A percentile compares a stretch with the other conserved stretches of the same genome.
Evolutionary conservation across 2,888 invertebrate species (phyloP).

Genomic region (Laothoe populi): DNA sequence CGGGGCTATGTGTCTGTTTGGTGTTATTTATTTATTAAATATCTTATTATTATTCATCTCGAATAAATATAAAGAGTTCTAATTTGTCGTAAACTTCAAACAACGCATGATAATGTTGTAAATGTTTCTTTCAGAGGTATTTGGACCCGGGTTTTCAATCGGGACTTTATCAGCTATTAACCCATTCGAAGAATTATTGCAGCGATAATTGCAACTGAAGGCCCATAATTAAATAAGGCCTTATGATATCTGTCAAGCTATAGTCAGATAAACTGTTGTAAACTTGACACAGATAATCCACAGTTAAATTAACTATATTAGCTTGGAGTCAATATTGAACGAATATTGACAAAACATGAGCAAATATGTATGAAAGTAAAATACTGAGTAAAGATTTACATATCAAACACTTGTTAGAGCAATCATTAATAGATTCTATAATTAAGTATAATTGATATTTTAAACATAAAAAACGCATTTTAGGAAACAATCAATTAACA

Average conservation of each 20-base stretch:
- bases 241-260: conserved; percentile 3
- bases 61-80: too few species aligned
- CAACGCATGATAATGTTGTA: background rate
- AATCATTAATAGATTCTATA: too few species aligned
- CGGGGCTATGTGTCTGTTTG: too few species aligned
- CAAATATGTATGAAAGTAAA: background rate
- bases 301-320: background rate
- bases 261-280: background rate
- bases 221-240: conserved; percentile 8
- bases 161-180: background rate
- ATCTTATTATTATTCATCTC: too few species aligned
- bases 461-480: background rate
- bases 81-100: background rate
- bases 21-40: too few species aligned
- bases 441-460: too few species aligned
- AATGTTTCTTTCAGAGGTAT: background rate
- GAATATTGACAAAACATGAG: background rate
- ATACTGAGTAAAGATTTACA: too few species aligned
- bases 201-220: background rate
- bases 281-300: conserved; percentile 16
- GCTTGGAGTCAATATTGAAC: background rate
- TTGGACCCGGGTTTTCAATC: background rate
- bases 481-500: background rate
- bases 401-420: too few species aligned
- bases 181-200: background rate